Base-by-base conservation (phyloP, 1,140 invertebrate species). In the Nixonia krombeini region DNA sequence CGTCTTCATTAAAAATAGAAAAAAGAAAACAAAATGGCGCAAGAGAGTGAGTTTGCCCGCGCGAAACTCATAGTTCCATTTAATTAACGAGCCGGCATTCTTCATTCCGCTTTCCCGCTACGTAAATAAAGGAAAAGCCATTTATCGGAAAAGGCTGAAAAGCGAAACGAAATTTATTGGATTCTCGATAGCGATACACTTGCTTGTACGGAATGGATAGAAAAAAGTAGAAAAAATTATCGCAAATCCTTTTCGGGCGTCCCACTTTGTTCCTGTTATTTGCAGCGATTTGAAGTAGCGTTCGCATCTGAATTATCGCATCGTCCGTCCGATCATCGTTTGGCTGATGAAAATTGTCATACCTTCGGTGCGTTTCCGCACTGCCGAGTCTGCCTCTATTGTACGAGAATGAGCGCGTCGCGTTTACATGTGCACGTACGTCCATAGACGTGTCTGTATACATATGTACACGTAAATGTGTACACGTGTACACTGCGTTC, bases 301-400 rank as follows among this genome's bases (percentile, higher is more conserved):
- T 57, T 65, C 49, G 49, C 18, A 52, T 58, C 42, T 58, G 53
- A 65, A 58, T 49, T 42, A 65, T 58, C 35, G 53, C 44, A 47
- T 42, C 62, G 52, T 58, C 49, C 49, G 46, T 42, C 58, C 53
- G 53, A 65, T 65, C 56, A 52, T 65, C 53, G 37, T 65, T 53
- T 10, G 42, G 49, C 23, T 65, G 47, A 58, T 65, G 62, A 29
- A 65, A 65, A 65, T 65, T 65, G 53, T 57, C 53, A 55, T 51
- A 41, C 61, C 61, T 40, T 52, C 46, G 50, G 47, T 57, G 52
- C 62, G 62, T 57, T 57, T 57, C 46, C 51, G 38, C 49, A 37
- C 45, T 40, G 46, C 38, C 45, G 17, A n/a, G n/a, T n/a, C n/a
- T n/a, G 13, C 35, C 15, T 44, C 23, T 44, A 57, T 41, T 46